A percentile compares a stretch with the other conserved stretches of the same genome.
Evolutionary conservation across 2,113 vertebrate species (phyloP).

Genomic region (Pelmatolapia mariae): DNA sequence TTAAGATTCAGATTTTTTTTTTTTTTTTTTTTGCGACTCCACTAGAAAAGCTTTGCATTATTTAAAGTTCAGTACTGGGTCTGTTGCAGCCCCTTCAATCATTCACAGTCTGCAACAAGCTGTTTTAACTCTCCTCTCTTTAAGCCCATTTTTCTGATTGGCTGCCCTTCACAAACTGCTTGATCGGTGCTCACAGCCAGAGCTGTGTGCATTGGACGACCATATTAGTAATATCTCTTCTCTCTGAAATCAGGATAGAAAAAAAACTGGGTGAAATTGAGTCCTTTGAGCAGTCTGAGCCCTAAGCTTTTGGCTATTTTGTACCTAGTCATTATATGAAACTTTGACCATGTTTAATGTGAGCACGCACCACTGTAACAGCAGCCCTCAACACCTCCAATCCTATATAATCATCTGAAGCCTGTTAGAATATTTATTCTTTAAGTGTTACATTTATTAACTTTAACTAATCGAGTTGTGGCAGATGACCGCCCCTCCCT

Average conservation of each 20-base stretch:
- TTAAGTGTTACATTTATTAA: background rate
- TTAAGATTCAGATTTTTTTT: rapidly evolving
- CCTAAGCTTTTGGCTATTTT: background rate
- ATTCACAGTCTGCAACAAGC: background rate
- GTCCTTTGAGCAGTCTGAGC: background rate
- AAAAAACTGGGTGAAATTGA: background rate
- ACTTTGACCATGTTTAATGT: background rate
- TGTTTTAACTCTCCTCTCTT: background rate
- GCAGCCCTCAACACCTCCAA: background rate
- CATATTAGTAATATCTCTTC: background rate
- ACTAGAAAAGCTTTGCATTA: background rate
- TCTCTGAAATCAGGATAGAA: background rate
- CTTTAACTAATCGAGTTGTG: background rate
- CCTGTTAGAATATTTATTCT: background rate
- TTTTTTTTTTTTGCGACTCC: background rate
- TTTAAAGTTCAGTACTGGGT: rapidly evolving
- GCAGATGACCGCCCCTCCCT: rapidly evolving
- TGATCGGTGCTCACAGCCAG: background rate
- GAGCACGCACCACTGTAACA: background rate
- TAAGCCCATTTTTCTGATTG: background rate
- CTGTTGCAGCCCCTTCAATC: background rate
- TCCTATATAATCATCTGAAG: background rate
- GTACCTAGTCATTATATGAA: background rate
- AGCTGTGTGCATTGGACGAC: background rate
- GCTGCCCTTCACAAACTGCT: background rate